Conservation (phyloP, 2,888 invertebrate species). For the Liodrosophila aerea region DNA sequence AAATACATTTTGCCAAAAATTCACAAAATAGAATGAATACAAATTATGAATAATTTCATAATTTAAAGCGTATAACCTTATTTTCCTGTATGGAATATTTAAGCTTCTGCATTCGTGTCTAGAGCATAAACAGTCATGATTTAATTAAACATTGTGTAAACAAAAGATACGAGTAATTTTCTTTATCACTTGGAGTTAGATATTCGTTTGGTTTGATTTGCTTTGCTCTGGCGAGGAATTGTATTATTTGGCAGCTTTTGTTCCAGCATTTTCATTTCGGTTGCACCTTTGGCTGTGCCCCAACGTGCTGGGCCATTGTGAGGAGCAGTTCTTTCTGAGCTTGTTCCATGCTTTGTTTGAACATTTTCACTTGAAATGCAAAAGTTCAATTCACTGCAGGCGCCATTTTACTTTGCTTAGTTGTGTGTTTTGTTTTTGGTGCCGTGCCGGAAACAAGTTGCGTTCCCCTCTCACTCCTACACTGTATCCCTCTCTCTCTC, state of each 20-base stretch:
- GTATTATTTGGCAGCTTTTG: slow-evolving; percentile 55
- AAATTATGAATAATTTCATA: too few relatives aligned
- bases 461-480: slow-evolving; percentile 25
- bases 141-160: too few relatives aligned
- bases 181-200: too few relatives aligned
- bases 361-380: slow-evolving; percentile 72
- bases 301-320: background rate
- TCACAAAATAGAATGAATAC: too few relatives aligned
- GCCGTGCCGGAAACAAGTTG: slow-evolving; percentile 64
- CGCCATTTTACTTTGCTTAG: slow-evolving; percentile 67
- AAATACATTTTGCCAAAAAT: too few relatives aligned
- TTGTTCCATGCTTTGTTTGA: slow-evolving; percentile 54
- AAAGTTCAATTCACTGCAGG: slow-evolving; percentile 76
- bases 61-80: too few relatives aligned
- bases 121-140: too few relatives aligned
- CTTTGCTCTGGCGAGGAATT: slow-evolving; percentile 2
- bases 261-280: slow-evolving; percentile 56
- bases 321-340: slow-evolving; percentile 43
- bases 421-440: slow-evolving; percentile 61
- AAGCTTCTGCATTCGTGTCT: too few relatives aligned
- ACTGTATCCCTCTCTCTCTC: slow-evolving; percentile 7
- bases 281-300: slow-evolving; percentile 17
- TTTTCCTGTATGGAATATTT: too few relatives aligned
- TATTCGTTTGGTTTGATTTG: background rate
- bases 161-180: too few relatives aligned